Conservation (phyloP, 2,888 invertebrate genomes). For the Epinotia demarniana region DNA sequence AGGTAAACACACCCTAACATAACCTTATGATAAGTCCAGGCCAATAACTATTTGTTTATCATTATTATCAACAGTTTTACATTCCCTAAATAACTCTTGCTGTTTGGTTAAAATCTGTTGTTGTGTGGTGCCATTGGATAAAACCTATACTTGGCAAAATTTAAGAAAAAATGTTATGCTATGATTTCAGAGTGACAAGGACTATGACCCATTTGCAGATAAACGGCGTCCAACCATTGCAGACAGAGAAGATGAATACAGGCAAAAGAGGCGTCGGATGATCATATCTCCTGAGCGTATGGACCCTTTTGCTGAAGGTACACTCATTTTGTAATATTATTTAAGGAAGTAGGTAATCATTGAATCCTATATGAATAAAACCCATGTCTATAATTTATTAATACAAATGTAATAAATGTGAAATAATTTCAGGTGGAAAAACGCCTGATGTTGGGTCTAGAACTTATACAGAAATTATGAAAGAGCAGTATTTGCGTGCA, state of each 20-base stretch:
- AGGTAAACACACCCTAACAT: too few species aligned
- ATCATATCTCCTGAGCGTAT: slow-evolving; percentile 98
- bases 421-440: slow-evolving; percentile 94
- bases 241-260: slow-evolving; percentile 98
- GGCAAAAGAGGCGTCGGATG: slow-evolving; percentile 93
- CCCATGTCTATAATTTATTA: background rate
- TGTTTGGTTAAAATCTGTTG: too few species aligned
- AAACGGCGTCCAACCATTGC: slow-evolving; percentile 96
- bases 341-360: too few species aligned
- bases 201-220: slow-evolving; percentile 97
- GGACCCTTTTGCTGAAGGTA: slow-evolving; percentile 99
- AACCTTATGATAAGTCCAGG: too few species aligned
- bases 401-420: background rate
- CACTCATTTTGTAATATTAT: slow-evolving; percentile 47
- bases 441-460: slow-evolving; percentile 98
- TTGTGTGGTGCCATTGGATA: too few species aligned
- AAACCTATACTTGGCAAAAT: background rate
- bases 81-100: too few species aligned
- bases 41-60: too few species aligned
- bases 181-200: slow-evolving; percentile 90
- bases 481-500: slow-evolving; percentile 95
- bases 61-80: too few species aligned
- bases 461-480: slow-evolving; percentile 99
- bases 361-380: background rate
- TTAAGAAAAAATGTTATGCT: background rate